A percentile compares a stretch with the other conserved stretches of the same genome.
phyloP scores from a whole-genome alignment of 2,113 vertebrate genomes.

The Campylomormyrus numenius region DNA sequence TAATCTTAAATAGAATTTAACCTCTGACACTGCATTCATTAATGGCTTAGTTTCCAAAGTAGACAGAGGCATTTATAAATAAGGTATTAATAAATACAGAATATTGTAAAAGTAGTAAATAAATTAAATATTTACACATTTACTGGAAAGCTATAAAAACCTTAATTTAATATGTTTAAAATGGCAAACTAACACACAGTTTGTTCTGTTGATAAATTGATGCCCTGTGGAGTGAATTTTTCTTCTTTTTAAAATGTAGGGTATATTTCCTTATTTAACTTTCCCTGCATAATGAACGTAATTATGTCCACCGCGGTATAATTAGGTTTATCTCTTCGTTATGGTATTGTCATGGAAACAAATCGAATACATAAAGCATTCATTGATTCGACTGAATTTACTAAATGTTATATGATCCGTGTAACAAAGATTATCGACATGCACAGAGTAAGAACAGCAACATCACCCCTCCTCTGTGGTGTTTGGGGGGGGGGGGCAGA shows the following conservation, averaged over 20 bases:
- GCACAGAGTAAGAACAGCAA: background rate
- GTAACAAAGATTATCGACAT: background rate
- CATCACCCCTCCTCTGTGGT: background rate
- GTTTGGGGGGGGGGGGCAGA: background rate
- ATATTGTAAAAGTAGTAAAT: background rate
- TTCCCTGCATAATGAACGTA: background rate
- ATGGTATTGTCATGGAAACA: background rate
- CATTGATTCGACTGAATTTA: background rate
- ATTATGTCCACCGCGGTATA: background rate
- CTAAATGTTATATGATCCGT: background rate
- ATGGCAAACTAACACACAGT: background rate
- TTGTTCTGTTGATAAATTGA: background rate
- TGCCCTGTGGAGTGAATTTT: background rate
- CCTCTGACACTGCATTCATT: background rate
- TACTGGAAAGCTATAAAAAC: background rate
- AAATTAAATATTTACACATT: background rate
- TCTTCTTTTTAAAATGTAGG: background rate
- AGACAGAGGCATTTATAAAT: background rate
- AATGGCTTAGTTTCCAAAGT: background rate
- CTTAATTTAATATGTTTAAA: background rate
- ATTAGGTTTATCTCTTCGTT: background rate
- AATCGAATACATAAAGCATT: background rate
- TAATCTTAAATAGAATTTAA: background rate
- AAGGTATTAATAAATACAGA: background rate
- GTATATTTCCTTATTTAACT: background rate